Evolutionary conservation across 2,888 invertebrate species (phyloP), one percentile per base, ranked within the genome.

Genomic region (Anthrax anthrax): DNA sequence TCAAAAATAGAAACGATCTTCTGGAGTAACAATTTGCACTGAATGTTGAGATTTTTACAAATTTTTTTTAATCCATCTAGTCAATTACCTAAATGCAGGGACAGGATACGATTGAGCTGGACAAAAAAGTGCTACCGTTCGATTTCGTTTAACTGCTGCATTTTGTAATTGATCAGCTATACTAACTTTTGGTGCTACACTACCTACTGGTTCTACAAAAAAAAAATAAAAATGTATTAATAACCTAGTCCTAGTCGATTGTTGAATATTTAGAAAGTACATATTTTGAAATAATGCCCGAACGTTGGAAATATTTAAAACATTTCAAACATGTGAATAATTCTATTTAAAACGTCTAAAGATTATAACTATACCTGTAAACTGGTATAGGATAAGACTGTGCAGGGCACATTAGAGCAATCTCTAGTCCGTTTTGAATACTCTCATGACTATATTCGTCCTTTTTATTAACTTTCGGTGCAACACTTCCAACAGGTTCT

Each of bases 31-130:
- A n/a, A n/a, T n/a, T n/a, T n/a, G n/a, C n/a, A n/a, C n/a, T n/a
- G n/a, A n/a, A n/a, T n/a, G n/a, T n/a, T n/a, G n/a, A n/a, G n/a
- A n/a, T n/a, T n/a, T n/a, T n/a, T n/a, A n/a, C n/a, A n/a, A n/a
- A n/a, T n/a, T n/a, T n/a, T n/a, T n/a, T n/a, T n/a, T n/a, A n/a
- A n/a, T n/a, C n/a, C n/a, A n/a, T n/a, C n/a, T n/a, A n/a, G n/a
- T n/a, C n/a, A 32, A 12, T 71, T 78, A 84, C 81, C 81, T 80
- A 75, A 80, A 78, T 53, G 73, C 64, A 58, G 84, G 83, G 62
- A 81, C 76, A 48, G 84, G 84, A 69, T 75, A 84, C 37, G 80
- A 81, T 66, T 84, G 83, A 10, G 82, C 81, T 44, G 81, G 81
- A 67, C 84, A 84, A 58, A 81, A 70, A 46, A 84, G 65, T 42